Base-by-base conservation (phyloP, 2,113 vertebrate species). In the Laticauda colubrina region DNA sequence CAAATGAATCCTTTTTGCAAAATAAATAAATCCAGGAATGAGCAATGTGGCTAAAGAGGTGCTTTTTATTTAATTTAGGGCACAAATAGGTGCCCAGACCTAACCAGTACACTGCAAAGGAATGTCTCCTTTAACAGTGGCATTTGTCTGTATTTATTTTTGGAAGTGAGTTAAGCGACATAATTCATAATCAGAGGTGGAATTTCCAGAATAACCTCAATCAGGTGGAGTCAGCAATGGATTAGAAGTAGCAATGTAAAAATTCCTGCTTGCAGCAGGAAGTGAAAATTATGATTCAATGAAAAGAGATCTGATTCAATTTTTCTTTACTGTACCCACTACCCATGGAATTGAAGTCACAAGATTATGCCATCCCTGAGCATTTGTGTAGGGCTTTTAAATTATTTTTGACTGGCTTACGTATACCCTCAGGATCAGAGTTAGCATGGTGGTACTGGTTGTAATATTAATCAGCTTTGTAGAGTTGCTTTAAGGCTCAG, bases 241-340 rank as follows among this genome's bases (percentile, higher is more conserved):
- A 91, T 34, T 54, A 12, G 64, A 51, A 24, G 29, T 20, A 91
- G 4, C 55, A 20, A 55, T 91, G 69, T 34, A 54, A 43, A 56
- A 85, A 4, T 24, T 26, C 7, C 86, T 18, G 55, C 21, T n/a
- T 59, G 86, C 9, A 61, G 14, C 15, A 57, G 91, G 43, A 51
- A 87, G 34, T 48, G 55, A 87, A 53, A n/a, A n/a, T 23, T 5
- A 29, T 91, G 85, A 91, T 87, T 91, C 85, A 91, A 45, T 87
- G 85, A 59, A 91, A 61, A 26, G 55, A 48, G 48, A 2, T 61
- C 43, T 91, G 81, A 87, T 48, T 87, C 56, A 91, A 0, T 7
- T 29, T 45, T 34, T 51, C 18, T 5, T 34, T 34, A 34, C 3
- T 24, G 26, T 24, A 87, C 54, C 75, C 85, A 55, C 23, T 24